Evolutionary conservation across 2,113 vertebrate genomes (phyloP).

Genomic region (Indri indri): DNA sequence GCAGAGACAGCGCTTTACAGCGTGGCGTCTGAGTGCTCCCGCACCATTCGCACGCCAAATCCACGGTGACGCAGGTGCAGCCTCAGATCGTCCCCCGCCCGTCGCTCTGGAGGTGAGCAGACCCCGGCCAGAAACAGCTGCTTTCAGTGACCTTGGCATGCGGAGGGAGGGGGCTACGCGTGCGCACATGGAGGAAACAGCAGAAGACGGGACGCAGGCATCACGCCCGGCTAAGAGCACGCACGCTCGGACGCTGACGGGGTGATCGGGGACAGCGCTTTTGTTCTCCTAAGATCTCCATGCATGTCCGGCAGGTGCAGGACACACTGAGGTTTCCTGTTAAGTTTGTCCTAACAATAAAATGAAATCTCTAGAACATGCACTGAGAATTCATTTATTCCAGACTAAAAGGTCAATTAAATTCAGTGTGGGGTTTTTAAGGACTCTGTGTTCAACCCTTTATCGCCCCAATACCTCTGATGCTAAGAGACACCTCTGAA

Average conservation of each 20-base stretch:
- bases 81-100: not conserved
- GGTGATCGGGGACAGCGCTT: fast-evolving
- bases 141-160: not conserved
- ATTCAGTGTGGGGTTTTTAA: no score
- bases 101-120: no score
- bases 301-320: fast-evolving
- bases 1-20: not conserved
- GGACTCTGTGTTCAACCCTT: not conserved
- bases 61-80: fast-evolving
- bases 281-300: fast-evolving
- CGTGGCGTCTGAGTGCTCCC: not conserved
- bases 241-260: no score
- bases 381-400: fast-evolving
- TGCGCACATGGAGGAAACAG: not conserved
- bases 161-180: not conserved
- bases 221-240: no score
- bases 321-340: fast-evolving
- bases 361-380: fast-evolving
- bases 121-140: not conserved
- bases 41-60: not conserved
- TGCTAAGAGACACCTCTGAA: no score
- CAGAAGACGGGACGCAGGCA: fast-evolving
- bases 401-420: fast-evolving
- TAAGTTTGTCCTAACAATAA: not conserved
- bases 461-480: fast-evolving